Base-by-base conservation (phyloP, 2,888 invertebrate species). In the Oscheius sp. region DNA sequence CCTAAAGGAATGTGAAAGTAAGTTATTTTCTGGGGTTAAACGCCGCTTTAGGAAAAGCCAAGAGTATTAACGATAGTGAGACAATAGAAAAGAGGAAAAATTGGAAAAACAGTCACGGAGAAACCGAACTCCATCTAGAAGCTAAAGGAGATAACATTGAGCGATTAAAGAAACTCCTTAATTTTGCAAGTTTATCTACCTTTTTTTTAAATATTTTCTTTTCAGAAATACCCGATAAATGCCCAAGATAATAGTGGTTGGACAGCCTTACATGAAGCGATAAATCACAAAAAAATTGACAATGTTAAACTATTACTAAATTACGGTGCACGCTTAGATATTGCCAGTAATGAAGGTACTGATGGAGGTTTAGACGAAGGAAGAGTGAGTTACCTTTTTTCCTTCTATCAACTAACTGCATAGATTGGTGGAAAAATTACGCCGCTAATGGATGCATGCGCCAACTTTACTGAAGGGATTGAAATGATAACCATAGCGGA, bases 371-470 rank as follows among this genome's bases (percentile, higher is more conserved):
- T 55, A 10, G 55, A 55, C 10, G 55, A 55, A 33, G 55, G 55
- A 29, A 17, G 55, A 17, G 55, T 55, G 20, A 34, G 20, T 4
- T 17, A 20, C 5, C 5, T n/a, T 33, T 33, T 17, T 8, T 17
- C 10, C 33, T 2, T n/a, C 33, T 34, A 8, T 2, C 5, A 6
- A 33, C 10, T 17, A 2, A 17, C 20, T 6, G 17, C 34, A 10
- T 34, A 55, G 55, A 55, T 55, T 34, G 55, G 55, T n/a, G 55
- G 55, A 8, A 55, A n/a, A 34, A 55, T 55, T 6, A 55, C 55
- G 17, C 55, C 55, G 20, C 20, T 55, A 15, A 55, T 55, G 55
- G 55, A 55, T 20, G 55, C 55, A 4, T 55, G 55, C 20, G 55
- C 55, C 12, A 55, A 55, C 12, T n/a, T 55, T 15, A 17, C 15